Evolutionary conservation across 2,888 invertebrate genomes (phyloP), one percentile per base, ranked within the genome.

Genomic region (Drosophila paucipuncta): DNA sequence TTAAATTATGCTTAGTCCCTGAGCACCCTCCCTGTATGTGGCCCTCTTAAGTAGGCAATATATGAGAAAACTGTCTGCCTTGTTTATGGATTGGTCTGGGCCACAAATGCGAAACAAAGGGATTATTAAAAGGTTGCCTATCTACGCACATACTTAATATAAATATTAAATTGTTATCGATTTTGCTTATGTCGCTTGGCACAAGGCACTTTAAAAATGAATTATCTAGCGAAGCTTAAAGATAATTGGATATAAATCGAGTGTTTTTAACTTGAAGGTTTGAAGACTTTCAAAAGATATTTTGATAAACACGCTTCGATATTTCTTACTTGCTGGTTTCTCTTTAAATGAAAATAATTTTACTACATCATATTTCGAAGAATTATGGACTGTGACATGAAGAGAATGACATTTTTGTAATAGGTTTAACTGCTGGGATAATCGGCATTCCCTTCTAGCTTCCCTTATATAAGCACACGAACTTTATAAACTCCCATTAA

Each of bases 1-100:
- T 86, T 80, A 73, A 85, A 85, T 88, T 83, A 88, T 73, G 85
- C 62, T 74, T 70, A 78, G 66, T 2, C 69, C 35, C 52, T 16
- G 39, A 55, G 59, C 65, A 30, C 66, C 60, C 63, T 68, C 66
- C 60, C 63, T 68, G 69, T 65, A 59, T 54, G 69, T 64, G 16
- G 63, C 73, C 69, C 76, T 68, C 63, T 74, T 77, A 82, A 76
- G 74, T 82, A 76, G 52, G 58, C 88, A 65, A 67, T 60, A 65
- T 50, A 30, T n/a, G 18, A 11, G 28, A 16, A 18, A 65, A 70
- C 57, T 65, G 53, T 47, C 4, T 16, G 73, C 10, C 50, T 35
- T 57, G 37, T 41, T 54, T 43, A 28, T 25, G 43, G n/a, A 13
- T 43, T 35, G 58, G n/a, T n/a, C 28, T 30, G 30, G n/a, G 10